Percentiles rank a stretch among this genome's conserved stretches.
Evolutionary conservation across 2,113 vertebrate species (phyloP).

Genomic region (Delphinus delphis): DNA sequence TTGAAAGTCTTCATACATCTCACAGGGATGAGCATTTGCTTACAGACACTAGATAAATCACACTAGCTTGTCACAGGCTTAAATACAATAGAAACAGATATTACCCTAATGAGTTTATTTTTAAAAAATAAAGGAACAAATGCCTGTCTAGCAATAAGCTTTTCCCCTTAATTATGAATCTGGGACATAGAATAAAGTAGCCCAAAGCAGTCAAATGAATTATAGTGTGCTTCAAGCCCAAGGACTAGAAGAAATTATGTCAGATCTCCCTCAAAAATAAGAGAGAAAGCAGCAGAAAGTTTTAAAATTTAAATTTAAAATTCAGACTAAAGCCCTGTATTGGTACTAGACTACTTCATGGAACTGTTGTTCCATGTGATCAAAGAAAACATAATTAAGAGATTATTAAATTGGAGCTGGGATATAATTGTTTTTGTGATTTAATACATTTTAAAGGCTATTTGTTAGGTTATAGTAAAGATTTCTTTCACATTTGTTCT

Average conservation of each 20-base stretch:
- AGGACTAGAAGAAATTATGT: constrained; percentile 5
- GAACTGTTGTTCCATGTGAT: background rate
- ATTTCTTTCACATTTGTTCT: constrained; percentile 10
- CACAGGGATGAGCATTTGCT: background rate
- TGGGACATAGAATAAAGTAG: background rate
- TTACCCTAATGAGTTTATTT: constrained; percentile 22
- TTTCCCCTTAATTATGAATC: constrained; percentile 1
- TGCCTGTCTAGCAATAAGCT: background rate
- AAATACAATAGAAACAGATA: background rate
- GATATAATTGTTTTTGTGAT: background rate
- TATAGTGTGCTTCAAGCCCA: background rate
- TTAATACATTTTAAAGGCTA: background rate
- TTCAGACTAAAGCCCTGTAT: background rate
- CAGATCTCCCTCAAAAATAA: background rate
- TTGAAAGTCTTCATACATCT: background rate
- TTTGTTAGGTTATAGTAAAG: background rate
- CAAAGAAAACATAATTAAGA: constrained; percentile 14
- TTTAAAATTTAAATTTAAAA: constrained; percentile 34
- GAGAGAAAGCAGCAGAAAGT: background rate
- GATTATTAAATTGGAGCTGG: background rate
- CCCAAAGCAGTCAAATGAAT: background rate
- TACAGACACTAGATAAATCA: background rate
- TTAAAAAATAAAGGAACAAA: background rate
- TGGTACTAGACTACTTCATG: background rate
- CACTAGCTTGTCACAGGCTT: background rate